Conservation (phyloP, 2,113 vertebrate genomes). For the Myrmecophaga tridactyla region DNA sequence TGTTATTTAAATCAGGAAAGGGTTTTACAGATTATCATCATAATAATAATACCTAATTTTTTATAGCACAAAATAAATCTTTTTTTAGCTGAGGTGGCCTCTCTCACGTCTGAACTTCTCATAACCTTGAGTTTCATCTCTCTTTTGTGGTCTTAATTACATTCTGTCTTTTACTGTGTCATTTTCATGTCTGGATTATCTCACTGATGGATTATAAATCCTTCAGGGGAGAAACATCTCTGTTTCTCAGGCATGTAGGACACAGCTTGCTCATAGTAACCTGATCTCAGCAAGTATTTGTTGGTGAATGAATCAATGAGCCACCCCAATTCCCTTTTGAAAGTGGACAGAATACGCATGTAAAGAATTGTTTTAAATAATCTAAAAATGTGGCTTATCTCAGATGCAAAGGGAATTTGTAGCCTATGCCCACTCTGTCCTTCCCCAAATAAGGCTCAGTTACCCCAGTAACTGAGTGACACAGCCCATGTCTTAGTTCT, state of each 20-base stretch:
- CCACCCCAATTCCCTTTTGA: not conserved
- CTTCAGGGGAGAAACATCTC: not conserved
- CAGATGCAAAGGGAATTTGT: not conserved
- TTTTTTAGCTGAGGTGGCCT: not conserved
- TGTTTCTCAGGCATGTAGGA: not conserved
- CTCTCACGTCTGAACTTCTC: not conserved
- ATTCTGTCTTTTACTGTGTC: not conserved
- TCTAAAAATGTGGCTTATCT: not conserved
- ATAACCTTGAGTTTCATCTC: conserved; percentile 26
- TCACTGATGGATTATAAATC: not conserved
- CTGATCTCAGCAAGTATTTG: not conserved
- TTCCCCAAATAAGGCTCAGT: not conserved
- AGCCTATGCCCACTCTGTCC: not conserved
- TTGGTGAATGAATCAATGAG: not conserved
- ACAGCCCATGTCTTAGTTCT: too few relatives aligned
- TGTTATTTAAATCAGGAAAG: not conserved
- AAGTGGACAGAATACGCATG: not conserved
- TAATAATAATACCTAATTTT: not conserved
- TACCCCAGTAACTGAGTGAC: not conserved
- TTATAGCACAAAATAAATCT: not conserved
- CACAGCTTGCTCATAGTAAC: not conserved
- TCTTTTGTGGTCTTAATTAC: not conserved
- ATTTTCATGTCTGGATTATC: not conserved
- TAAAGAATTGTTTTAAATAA: not conserved
- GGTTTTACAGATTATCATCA: not conserved